Percentiles rank a stretch among this genome's conserved stretches.
These are phyloP conservation scores for Brachymystax lenok DNA, from an alignment of 2,797 vertebrate genomes.

Conservation along the genomic window DNA sequence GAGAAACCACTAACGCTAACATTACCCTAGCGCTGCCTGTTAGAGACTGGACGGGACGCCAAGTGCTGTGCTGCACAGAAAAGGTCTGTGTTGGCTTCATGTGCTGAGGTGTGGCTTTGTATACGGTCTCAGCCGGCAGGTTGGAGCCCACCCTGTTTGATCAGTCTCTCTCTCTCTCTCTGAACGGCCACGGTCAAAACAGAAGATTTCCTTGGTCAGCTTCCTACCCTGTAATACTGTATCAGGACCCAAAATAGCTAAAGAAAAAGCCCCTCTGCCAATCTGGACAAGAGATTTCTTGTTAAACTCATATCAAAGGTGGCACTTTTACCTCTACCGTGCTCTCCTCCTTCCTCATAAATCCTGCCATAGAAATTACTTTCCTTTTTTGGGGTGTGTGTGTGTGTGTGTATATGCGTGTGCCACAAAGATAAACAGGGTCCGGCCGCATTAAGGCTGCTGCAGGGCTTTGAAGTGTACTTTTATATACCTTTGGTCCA, in stretches of 20 bases:
- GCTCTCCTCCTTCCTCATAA: slow-evolving; percentile 37
- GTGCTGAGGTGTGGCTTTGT: slow-evolving; percentile 64
- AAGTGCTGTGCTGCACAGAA: slow-evolving; percentile 26
- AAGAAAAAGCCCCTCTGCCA: slow-evolving; percentile 36
- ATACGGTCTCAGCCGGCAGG: slow-evolving; percentile 58
- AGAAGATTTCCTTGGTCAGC: slow-evolving; percentile 53
- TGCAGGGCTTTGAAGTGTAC: slow-evolving; percentile 31
- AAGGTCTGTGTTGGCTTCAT: slow-evolving; percentile 62
- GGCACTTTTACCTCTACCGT: slow-evolving; percentile 7
- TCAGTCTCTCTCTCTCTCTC: slow-evolving; percentile 36
- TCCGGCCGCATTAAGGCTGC: slow-evolving; percentile 9
- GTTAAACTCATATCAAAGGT: slow-evolving; percentile 55
- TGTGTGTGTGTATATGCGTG: not conserved
- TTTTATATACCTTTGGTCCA: slow-evolving; percentile 43
- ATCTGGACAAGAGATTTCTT: slow-evolving; percentile 52
- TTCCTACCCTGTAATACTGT: slow-evolving; percentile 53
- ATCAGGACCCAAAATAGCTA: slow-evolving; percentile 63
- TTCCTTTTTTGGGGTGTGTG: slow-evolving; percentile 5
- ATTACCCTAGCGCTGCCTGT: slow-evolving; percentile 43
- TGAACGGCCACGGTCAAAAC: slow-evolving; percentile 30
- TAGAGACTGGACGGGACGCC: slow-evolving; percentile 37
- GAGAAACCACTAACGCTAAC: slow-evolving; percentile 61
- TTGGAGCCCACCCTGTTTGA: slow-evolving; percentile 60
- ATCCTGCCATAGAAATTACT: slow-evolving; percentile 36
- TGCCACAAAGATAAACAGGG: slow-evolving; percentile 41